phyloP scores from a whole-genome alignment of 1,140 invertebrate species.

The Neocloeon triangulifer region DNA sequence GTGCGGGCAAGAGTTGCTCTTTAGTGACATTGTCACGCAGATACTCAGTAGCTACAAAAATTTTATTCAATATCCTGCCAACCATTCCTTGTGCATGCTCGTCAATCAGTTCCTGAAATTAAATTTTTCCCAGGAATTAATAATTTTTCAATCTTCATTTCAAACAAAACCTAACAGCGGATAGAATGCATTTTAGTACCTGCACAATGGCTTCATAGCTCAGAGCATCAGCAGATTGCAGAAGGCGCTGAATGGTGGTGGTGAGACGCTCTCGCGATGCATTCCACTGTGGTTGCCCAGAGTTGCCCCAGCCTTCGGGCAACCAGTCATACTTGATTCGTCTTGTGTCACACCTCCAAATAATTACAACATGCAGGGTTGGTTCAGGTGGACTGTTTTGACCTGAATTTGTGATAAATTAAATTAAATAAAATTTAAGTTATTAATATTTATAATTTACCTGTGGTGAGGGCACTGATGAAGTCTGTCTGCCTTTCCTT shows the following conservation, averaged over 20 bases:
- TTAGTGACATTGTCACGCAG: conserved; percentile 48
- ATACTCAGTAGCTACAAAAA: conserved; percentile 46
- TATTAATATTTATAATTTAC: conserved; percentile 14
- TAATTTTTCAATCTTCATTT: neutral
- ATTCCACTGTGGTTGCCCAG: conserved; percentile 32
- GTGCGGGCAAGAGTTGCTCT: conserved; percentile 55
- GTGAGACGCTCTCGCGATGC: conserved; percentile 47
- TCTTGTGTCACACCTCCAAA: conserved; percentile 67
- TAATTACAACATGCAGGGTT: conserved; percentile 51
- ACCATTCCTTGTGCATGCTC: conserved; percentile 53
- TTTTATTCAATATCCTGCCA: conserved; percentile 36
- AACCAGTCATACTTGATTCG: conserved; percentile 85
- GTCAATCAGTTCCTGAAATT: conserved; percentile 38
- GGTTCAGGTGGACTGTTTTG: conserved; percentile 31
- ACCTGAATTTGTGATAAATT: too few species aligned
- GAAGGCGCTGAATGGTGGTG: conserved; percentile 40
- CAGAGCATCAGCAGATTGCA: conserved; percentile 37
- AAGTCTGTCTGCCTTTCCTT: conserved; percentile 63
- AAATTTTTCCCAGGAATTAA: too few species aligned
- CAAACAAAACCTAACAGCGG: neutral
- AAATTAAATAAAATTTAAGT: conserved; percentile 2
- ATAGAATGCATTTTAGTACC: conserved; percentile 10
- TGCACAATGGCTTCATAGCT: conserved; percentile 19
- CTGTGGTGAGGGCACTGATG: conserved; percentile 44
- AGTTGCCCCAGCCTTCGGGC: conserved; percentile 31